Evolutionary conservation across 2,888 invertebrate species (phyloP), one percentile per base, ranked within the genome.

Genomic region (Tetropium fuscum): DNA sequence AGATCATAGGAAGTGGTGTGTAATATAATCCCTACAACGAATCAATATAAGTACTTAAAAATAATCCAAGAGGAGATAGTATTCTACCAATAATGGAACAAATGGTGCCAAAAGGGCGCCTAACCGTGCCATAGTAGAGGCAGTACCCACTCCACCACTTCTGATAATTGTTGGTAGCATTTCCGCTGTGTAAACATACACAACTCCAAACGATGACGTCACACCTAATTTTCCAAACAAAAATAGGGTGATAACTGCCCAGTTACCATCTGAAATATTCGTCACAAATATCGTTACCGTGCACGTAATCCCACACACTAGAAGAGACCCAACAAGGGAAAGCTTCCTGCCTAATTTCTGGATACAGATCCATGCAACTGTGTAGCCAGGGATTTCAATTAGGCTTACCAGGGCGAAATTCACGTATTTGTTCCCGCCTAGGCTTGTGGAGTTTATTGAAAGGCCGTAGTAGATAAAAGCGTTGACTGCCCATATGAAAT

Each of bases 391-490:
- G 65, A 87, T 87, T 77, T 88, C 87, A 4, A 87, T 80, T 8
- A 87, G 74, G 60, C 86, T 85, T 1, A 87, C 87, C 19, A 88
- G 74, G 6, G 87, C 83, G 74, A 90, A 90, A 78, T 90, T 90
- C 1, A 87, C 60, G 74, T 90, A 90, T 76, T 89, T 88, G 73
- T 90, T 86, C 7, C 90, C 90, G 55, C 87, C 86, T 58, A 90
- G 82, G 44, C 84, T 86, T 0, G 87, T 88, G 0, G 90, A 85
- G 74, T 88, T 89, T 16, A 90, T 79, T 0, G 89, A 88, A 19
- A 90, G 80, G 0, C 90, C 90, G 71, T 89, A 90, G 71, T 86
- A 90, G 2, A 90, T 87, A 59, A 90, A 87, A 0, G 88, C 87
- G 73, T 87, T 89, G 1, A 88, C 85, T 15, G 85, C 83, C 88